Conservation (phyloP, 35 echinoderm and acorn worm genomes). For the Holothuria glaberrima region DNA sequence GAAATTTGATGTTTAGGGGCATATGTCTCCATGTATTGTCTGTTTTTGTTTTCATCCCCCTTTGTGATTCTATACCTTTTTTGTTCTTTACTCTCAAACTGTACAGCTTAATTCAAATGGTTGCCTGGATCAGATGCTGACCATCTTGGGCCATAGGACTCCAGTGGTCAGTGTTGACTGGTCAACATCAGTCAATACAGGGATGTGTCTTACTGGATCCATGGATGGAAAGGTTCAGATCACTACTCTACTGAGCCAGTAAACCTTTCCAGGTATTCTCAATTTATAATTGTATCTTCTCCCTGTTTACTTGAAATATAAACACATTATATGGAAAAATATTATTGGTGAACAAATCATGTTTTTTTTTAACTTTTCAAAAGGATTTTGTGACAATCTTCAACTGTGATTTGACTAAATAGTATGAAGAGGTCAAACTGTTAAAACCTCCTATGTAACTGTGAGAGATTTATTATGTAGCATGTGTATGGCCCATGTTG, state of each 20-base stretch:
- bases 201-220: constrained; percentile 94
- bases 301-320: too few relatives aligned
- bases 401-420: too few relatives aligned
- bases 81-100: constrained; percentile 30
- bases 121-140: constrained; percentile 63
- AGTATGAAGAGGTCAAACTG: too few relatives aligned
- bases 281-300: too few relatives aligned
- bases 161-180: constrained; percentile 98
- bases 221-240: constrained; percentile 96
- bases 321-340: too few relatives aligned
- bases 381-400: too few relatives aligned
- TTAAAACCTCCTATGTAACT: too few relatives aligned
- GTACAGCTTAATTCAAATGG: constrained; percentile 57
- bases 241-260: constrained; percentile 89
- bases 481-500: too few relatives aligned
- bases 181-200: constrained; percentile 91
- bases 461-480: too few relatives aligned
- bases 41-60: not conserved
- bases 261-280: not conserved
- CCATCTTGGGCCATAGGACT: constrained; percentile 88
- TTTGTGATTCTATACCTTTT: not conserved
- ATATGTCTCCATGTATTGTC: not conserved
- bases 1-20: too few relatives aligned
- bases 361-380: too few relatives aligned
- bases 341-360: too few relatives aligned